Evolutionary conservation across 2,888 invertebrate species (phyloP), one percentile per base, ranked within the genome.

Genomic region (Tetragonisca angustula): DNA sequence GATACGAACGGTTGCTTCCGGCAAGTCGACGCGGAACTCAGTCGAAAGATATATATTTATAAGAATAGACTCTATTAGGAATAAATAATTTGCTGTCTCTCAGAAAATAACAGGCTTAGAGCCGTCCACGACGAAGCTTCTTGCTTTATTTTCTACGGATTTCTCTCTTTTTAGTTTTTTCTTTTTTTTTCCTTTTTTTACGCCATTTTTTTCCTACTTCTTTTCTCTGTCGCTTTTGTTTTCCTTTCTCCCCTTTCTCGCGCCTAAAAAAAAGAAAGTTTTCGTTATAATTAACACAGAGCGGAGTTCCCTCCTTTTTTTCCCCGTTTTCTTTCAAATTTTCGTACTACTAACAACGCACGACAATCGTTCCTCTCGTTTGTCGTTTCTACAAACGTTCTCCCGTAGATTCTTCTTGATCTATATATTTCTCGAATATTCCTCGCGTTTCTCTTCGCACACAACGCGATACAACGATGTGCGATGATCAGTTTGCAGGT

Each of bases 61-160:
- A 86, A 86, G 86, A 86, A 86, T 86, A 86, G 85, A 86, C 85
- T 86, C 85, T 86, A 83, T 86, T 43, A 86, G 85, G 83, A 85
- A 83, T 86, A 85, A 82, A 82, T 62, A 76, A 79, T 71, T 74
- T 79, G 79, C 79, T 75, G 76, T 76, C 54, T 52, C 62, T 76
- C 68, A 52, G 85, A 86, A 84, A 85, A 84, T 85, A 84, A 85
- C 69, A 70, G 82, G 74, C 71, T 79, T 50, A 74, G 84, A 76
- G 81, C 81, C 77, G 77, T 85, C 79, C 76, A 73, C 85, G 81
- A 69, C 72, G 81, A 81, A 76, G 72, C 76, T 71, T 72, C 43
- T 72, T 67, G 49, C 52, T 61, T 61, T 56, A 4, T 62, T 64
- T 75, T 17, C 72, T 68, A 81, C 62, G 61, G 65, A 56, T 59